Percentiles rank a stretch among this genome's conserved stretches.
Conservation (phyloP, 2,113 vertebrate genomes). For the Siniperca chuatsi region DNA sequence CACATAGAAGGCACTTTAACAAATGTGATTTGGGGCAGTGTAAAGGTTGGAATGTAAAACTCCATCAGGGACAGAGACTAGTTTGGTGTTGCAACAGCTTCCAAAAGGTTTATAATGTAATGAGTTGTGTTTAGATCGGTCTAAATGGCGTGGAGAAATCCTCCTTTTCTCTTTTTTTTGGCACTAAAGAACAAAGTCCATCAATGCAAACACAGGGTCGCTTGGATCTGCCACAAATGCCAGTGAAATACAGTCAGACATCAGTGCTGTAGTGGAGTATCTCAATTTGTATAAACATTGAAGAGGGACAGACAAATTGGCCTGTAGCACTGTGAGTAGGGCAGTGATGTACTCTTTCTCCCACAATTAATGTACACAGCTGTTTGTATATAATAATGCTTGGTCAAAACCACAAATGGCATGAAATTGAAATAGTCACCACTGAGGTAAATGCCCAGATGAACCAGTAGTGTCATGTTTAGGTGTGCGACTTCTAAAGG, state of each 20-base stretch:
- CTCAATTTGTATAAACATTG: background rate
- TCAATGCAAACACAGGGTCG: background rate
- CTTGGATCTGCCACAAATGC: background rate
- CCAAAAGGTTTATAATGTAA: background rate
- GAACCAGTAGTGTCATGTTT: background rate
- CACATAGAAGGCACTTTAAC: conserved; percentile 65
- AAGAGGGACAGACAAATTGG: background rate
- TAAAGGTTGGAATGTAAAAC: conserved; percentile 42
- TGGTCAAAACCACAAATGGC: conserved; percentile 1
- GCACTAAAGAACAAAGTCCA: background rate
- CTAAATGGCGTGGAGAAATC: background rate
- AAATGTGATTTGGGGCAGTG: background rate
- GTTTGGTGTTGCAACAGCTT: conserved; percentile 7
- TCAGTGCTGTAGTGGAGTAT: background rate
- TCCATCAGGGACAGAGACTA: background rate
- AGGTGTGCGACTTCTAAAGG: background rate
- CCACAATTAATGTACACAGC: background rate
- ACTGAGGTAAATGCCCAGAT: background rate
- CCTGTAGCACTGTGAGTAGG: background rate
- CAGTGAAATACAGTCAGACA: background rate
- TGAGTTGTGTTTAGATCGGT: background rate
- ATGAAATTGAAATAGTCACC: background rate
- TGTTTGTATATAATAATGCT: conserved; percentile 1
- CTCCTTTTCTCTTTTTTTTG: background rate
- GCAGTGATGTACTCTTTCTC: background rate